These are phyloP conservation scores for Leptura quadrifasciata DNA, from an alignment of 2,888 invertebrate species.

Conservation along the genomic window DNA sequence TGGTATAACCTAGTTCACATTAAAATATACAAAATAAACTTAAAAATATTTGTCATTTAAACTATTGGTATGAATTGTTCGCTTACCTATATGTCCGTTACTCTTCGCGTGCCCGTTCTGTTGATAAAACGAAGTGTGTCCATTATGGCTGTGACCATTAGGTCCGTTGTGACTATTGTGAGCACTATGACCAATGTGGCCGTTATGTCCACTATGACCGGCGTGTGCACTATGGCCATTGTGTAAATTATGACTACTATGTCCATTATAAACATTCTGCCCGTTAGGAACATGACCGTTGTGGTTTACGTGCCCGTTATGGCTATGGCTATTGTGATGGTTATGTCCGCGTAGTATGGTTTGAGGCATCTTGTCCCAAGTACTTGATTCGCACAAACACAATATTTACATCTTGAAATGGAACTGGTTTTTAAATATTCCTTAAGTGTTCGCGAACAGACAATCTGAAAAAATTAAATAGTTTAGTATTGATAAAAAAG, in stretches of 20 bases:
- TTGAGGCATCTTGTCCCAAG: constrained; percentile 62
- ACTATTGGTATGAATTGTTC: too few species aligned
- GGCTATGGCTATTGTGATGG: constrained; percentile 52
- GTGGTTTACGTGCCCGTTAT: constrained; percentile 59
- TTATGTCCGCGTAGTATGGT: constrained; percentile 61
- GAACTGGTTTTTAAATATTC: not conserved
- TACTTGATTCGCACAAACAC: not conserved
- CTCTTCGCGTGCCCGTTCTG: constrained; percentile 66
- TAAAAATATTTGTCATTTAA: too few species aligned
- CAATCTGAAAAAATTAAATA: not conserved
- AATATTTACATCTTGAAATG: constrained; percentile 11
- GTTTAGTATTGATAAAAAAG: too few species aligned
- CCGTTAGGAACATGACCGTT: constrained; percentile 50
- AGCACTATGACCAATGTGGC: constrained; percentile 60
- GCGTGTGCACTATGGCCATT: constrained; percentile 60
- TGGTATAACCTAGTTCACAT: too few species aligned
- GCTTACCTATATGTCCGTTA: constrained; percentile 69
- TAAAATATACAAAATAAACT: too few species aligned
- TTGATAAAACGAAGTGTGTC: constrained; percentile 52
- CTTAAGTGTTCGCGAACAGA: not conserved
- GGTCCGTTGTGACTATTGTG: constrained; percentile 58
- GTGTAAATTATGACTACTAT: constrained; percentile 24
- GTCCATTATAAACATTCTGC: constrained; percentile 38
- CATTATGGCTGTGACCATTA: constrained; percentile 55
- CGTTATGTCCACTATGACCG: constrained; percentile 60